Evolutionary conservation across 2,113 vertebrate genomes (phyloP), one percentile per base, ranked within the genome.

Genomic region (Microcebus tavaratra): DNA sequence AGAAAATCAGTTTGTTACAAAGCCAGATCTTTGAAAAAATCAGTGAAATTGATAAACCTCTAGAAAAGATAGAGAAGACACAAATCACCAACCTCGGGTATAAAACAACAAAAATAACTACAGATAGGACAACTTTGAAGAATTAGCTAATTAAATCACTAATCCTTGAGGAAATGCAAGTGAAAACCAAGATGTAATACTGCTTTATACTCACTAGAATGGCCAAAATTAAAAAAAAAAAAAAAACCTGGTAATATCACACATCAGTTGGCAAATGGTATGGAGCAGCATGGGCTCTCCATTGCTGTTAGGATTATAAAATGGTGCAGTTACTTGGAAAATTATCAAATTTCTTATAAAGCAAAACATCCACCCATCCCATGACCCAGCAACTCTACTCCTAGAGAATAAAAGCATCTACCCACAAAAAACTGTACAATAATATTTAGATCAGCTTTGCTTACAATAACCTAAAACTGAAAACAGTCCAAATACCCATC

Each of bases 41-140:
- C 53, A 75, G 34, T 21, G n/a, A 39, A 48, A 53, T 5, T 6
- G 34, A 36, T 48, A 78, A 29, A 29, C 6, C 25, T 48, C 55
- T 55, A 31, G 53, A 27, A 42, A 48, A 18, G 39, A 20, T 18
- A 18, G 0, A 45, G 0, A 45, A 5, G 1, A 53, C 82, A 20
- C 61, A 27, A 9, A 9, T 29, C 57, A n/a, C 65, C 73, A 45
- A 18, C 0, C 1, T 29, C 65, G 5, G 87, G 31, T 13, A 2
- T 6, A 21, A 39, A 31, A 11, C 21, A 50, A 2, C 4, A 8
- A 18, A 2, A 2, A 2, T 1, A 2, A 3, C 42, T 18, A 2
- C 0, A 0, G 0, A 1, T 0, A 6, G 0, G 9, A 6, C 21
- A 2, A 12, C 45, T 17, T 4, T 18, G 29, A 17, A 34, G 36